Evolutionary conservation across 92 coral and sea anemone species (phyloP).

Genomic region (Chrysogorgia sp.): DNA sequence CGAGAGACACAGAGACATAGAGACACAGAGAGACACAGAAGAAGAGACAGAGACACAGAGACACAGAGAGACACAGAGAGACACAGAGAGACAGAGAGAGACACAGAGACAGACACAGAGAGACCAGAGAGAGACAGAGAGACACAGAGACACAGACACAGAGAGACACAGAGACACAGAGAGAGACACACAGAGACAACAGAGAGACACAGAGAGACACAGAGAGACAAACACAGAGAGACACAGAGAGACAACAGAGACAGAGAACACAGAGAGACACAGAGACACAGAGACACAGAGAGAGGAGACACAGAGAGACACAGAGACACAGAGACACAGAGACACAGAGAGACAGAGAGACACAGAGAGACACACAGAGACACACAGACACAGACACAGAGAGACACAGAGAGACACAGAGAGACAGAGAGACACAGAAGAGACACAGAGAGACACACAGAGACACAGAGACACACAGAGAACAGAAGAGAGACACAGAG

Average conservation of each 20-base stretch:
- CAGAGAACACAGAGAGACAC: neutral
- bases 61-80: no score
- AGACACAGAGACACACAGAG: no score
- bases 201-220: neutral
- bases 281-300: neutral
- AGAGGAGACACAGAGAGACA: neutral
- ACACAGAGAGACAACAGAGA: neutral
- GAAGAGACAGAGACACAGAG: no score
- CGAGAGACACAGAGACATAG: no score
- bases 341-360: neutral
- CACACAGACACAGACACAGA: neutral
- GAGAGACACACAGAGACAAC: neutral
- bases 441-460: neutral
- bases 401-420: neutral
- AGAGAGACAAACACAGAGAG: no score
- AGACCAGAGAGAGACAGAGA: neutral
- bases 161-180: neutral
- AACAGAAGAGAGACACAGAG: no score
- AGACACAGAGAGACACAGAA: no score
- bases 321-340: neutral
- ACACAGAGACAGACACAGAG: no score
- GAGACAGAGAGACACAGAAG: no score
- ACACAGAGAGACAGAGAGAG: neutral
- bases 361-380: neutral
- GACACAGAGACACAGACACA: neutral